Evolutionary conservation across 2,888 invertebrate genomes (phyloP).

Genomic region (Teinopalpus imperialis): DNA sequence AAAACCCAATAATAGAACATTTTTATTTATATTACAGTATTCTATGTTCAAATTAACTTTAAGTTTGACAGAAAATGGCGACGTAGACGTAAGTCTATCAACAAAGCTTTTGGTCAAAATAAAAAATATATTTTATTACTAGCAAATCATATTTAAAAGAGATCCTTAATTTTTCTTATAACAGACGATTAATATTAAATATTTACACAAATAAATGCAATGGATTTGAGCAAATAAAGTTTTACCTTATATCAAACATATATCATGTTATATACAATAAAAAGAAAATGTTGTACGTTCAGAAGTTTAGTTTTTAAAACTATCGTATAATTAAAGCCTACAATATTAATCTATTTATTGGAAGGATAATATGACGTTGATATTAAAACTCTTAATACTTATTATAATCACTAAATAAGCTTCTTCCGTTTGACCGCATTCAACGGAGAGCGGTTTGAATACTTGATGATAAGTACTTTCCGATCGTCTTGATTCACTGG

Average conservation of each 20-base stretch:
- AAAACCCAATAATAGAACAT: slow-evolving; percentile 44
- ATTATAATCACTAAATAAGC: slow-evolving; percentile 35
- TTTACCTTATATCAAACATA: slow-evolving; percentile 31
- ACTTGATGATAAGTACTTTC: too few species aligned
- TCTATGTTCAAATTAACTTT: slow-evolving; percentile 34
- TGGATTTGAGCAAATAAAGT: slow-evolving; percentile 77
- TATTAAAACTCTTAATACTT: slow-evolving; percentile 33
- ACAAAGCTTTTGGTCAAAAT: slow-evolving; percentile 47
- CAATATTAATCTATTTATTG: slow-evolving; percentile 54
- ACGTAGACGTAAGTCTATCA: slow-evolving; percentile 60
- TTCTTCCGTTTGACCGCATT: too few species aligned
- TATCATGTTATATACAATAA: slow-evolving; percentile 1
- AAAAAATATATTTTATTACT: slow-evolving; percentile 38
- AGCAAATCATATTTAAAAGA: slow-evolving; percentile 48
- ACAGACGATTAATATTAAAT: slow-evolving; percentile 45
- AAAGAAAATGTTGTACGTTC: slow-evolving; percentile 6
- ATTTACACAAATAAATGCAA: slow-evolving; percentile 71
- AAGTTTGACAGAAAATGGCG: slow-evolving; percentile 31
- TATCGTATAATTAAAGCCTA: slow-evolving; percentile 24
- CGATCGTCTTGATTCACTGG: too few species aligned
- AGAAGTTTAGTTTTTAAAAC: slow-evolving; percentile 16
- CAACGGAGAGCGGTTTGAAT: too few species aligned
- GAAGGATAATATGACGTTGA: slow-evolving; percentile 53
- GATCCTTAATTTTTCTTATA: slow-evolving; percentile 55
- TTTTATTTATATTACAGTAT: slow-evolving; percentile 31